phyloP scores from a whole-genome alignment of 2,797 vertebrate genomes.

The Champsocephalus esox region DNA sequence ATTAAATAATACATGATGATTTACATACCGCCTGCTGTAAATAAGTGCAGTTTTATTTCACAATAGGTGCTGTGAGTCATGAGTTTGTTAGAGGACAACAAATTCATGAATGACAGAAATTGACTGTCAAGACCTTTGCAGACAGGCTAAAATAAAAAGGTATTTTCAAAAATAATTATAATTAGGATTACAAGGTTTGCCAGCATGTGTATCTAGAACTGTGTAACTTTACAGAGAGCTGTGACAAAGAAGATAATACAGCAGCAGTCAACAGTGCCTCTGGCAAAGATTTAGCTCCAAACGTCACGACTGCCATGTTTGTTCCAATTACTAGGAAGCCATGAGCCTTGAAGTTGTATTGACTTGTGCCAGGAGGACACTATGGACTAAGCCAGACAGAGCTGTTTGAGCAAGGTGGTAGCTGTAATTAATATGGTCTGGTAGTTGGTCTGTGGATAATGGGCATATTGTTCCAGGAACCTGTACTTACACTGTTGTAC shows the following conservation, averaged over 20 bases:
- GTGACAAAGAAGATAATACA: conserved; percentile 74
- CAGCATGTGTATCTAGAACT: conserved; percentile 42
- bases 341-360: conserved; percentile 89
- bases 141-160: conserved; percentile 39
- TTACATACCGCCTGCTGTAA: neutral
- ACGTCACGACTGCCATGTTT: conserved; percentile 82
- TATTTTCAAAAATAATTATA: conserved; percentile 67
- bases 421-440: conserved; percentile 71
- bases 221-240: conserved; percentile 65
- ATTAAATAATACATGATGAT: conserved; percentile 43
- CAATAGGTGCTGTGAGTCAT: neutral
- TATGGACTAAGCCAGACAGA: conserved; percentile 73
- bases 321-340: conserved; percentile 92
- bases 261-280: conserved; percentile 66
- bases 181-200: conserved; percentile 62
- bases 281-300: conserved; percentile 75
- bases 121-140: conserved; percentile 50
- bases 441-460: conserved; percentile 54
- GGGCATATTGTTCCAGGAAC: conserved; percentile 52
- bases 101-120: conserved; percentile 28
- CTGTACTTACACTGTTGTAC: conserved; percentile 29
- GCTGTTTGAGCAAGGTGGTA: conserved; percentile 66
- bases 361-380: conserved; percentile 82
- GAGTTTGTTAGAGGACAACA: neutral
- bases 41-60: conserved; percentile 9